Evolutionary conservation across 2,888 invertebrate species (phyloP), one percentile per base, ranked within the genome.

Genomic region (Cephonodes hylas): DNA sequence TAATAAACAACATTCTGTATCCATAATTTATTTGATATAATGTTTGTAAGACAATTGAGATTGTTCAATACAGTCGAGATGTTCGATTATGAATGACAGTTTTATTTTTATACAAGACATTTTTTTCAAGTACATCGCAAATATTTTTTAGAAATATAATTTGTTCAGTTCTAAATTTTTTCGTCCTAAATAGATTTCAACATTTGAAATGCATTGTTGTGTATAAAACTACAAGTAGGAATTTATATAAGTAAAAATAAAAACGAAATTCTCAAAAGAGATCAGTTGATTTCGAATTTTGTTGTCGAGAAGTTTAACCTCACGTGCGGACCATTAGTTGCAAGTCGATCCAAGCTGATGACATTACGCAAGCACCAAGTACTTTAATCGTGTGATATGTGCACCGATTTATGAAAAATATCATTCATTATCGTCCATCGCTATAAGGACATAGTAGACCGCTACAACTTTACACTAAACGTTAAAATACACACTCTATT

Each of bases 391-490:
- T 13, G 42, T 59, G 34, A 65, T 42, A 64, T 63, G 60, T 58
- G 27, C 25, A 57, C 31, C 34, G 61, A 58, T 60, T 45, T 38
- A 61, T 60, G 63, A 66, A 58, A 59, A 53, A 38, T 61, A 68
- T 63, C 64, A 65, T 66, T 68, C 65, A 73, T 69, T 56, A 68
- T 66, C 72, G 69, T 72, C 66, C 70, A 74, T 72, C 72, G 67
- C 69, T 69, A 65, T 67, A 34, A 23, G 34, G 10, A 61, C 25
- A 61, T 72, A 66, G 67, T 79, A 73, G 76, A 63, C 72, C 67
- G 79, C 74, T 66, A 75, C 74, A 73, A 77, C 74, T 77, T 77
- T 73, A 74, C 68, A 69, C 65, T 18, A 60, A 42, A n/a, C 0
- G 3, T 46, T 18, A 6, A 42, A 53, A 18, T 15, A 25, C n/a